These are phyloP conservation scores for Leptinotarsa rubiginosa DNA, from an alignment of 2,888 invertebrate species.

Conservation along the genomic window DNA sequence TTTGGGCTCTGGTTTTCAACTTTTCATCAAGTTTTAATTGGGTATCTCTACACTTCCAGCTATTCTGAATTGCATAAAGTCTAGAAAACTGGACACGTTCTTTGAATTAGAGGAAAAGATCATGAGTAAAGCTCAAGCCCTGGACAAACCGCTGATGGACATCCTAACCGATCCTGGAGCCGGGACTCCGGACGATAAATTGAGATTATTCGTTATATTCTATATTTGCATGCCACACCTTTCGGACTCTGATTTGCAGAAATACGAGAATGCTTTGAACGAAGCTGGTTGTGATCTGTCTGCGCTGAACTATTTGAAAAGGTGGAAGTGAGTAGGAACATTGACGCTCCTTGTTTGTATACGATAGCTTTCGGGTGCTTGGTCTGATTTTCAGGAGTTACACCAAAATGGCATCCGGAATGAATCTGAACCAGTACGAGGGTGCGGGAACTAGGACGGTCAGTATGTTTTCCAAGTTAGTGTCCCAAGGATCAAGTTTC, in stretches of 20 bases:
- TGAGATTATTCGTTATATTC: slow-evolving; percentile 92
- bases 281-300: slow-evolving; percentile 88
- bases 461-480: slow-evolving; percentile 97
- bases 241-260: slow-evolving; percentile 85
- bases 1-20: too few relatives aligned
- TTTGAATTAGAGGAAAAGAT: slow-evolving; percentile 99
- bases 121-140: slow-evolving; percentile 80
- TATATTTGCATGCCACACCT: slow-evolving; percentile 87
- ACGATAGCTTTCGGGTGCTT: slow-evolving; percentile 7
- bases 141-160: slow-evolving; percentile 89
- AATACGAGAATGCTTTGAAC: slow-evolving; percentile 82
- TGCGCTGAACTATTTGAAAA: slow-evolving; percentile 87
- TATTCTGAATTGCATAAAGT: slow-evolving; percentile 86
- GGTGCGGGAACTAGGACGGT: slow-evolving; percentile 95
- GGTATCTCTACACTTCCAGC: slow-evolving; percentile 63
- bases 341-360: neutral
- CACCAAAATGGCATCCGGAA: slow-evolving; percentile 78
- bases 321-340: slow-evolving; percentile 81
- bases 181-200: slow-evolving; percentile 91
- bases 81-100: slow-evolving; percentile 91
- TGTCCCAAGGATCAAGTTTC: slow-evolving; percentile 96
- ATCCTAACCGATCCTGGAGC: slow-evolving; percentile 87
- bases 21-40: too few relatives aligned
- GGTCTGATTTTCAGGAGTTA: slow-evolving; percentile 72
- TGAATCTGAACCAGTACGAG: slow-evolving; percentile 81